Evolutionary conservation across 2,888 invertebrate genomes (phyloP), one percentile per base, ranked within the genome.

Genomic region (Cerastis rubricosa): DNA sequence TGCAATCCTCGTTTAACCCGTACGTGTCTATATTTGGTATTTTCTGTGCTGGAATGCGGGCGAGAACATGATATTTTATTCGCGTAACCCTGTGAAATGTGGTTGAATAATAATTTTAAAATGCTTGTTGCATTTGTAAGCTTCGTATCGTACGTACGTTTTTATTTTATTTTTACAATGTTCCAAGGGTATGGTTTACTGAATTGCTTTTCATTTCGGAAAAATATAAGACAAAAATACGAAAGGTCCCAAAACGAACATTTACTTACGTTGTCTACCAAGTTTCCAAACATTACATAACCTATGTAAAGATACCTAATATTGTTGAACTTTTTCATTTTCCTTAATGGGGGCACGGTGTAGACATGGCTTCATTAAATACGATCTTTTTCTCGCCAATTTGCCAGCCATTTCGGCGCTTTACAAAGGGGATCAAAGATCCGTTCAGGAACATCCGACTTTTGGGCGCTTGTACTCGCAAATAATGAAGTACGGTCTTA

Each of bases 401-500:
- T 81, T 84, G 54, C 54, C 63, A 74, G 35, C 51, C 35, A 70
- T 74, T 80, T 78, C 63, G 47, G 63, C 67, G 69, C 67, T 71
- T 49, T 61, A 79, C 71, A 81, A 84, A 88, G 73, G 67, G 70
- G 76, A 83, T 80, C 71, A 84, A 78, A 78, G 76, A 78, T 76
- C 71, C 47, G 74, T 66, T 71, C 65, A 75, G 72, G 66, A 80
- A 81, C 80, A 83, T 81, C 71, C 73, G 74, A 76, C 76, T 80
- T 81, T 87, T 83, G 49, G 70, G 74, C 71, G 66, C 35, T 71
- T 75, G 69, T 73, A 45, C 64, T 49, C 61, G 51, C 86, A 88
- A 80, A 87, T 90, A 90, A 91, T 89, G 83, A 90, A 91, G 86
- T 86, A 87, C 78, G 35, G 57, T 68, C 29, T 35, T 63, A 47